Conservation (phyloP, 2,797 vertebrate species). For the Notamacropus eugenii region DNA sequence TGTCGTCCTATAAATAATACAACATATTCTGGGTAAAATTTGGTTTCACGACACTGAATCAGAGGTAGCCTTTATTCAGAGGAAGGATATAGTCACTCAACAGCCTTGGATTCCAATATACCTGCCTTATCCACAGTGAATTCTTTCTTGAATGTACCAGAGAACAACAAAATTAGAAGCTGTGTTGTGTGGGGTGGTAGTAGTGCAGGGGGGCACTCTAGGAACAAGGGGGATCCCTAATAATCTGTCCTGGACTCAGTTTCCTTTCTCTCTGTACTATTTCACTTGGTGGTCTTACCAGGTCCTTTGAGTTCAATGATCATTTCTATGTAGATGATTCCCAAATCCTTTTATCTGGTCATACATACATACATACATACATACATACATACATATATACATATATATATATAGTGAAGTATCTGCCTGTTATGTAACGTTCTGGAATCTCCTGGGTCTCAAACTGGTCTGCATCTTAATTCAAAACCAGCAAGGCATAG, state of each 20-base stretch:
- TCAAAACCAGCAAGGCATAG: background rate
- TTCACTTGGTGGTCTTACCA: background rate
- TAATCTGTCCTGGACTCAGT: background rate
- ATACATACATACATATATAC: no score
- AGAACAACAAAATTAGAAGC: background rate
- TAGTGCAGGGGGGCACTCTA: background rate
- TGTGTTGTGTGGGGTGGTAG: background rate
- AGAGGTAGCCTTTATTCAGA: background rate
- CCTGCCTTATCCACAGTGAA: background rate
- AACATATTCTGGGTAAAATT: background rate
- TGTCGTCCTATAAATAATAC: background rate
- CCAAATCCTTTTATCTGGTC: background rate
- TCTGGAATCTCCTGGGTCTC: background rate
- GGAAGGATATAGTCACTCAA: background rate
- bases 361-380: no score
- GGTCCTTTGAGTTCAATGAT: background rate
- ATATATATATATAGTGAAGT: background rate
- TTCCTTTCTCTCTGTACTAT: background rate
- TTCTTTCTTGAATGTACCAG: background rate
- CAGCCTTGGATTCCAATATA: background rate
- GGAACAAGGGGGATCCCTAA: background rate
- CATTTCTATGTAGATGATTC: background rate
- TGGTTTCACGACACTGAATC: background rate
- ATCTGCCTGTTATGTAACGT: background rate
- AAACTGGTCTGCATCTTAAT: background rate